Percentiles rank a stretch among this genome's conserved stretches.
Evolutionary conservation across 2,113 vertebrate genomes (phyloP).

Genomic region (Pygoscelis adeliae): DNA sequence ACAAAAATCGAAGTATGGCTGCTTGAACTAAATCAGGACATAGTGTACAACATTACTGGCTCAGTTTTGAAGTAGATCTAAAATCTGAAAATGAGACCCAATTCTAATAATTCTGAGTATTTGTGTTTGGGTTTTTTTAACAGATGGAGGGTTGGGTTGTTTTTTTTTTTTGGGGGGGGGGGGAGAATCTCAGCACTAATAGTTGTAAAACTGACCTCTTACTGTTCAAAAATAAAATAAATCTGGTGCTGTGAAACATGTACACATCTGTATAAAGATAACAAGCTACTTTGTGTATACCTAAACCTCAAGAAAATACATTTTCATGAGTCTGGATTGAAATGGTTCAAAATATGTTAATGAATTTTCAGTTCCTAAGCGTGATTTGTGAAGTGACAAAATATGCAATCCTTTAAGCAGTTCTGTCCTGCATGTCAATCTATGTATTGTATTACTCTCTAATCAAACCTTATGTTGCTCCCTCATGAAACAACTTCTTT

Average conservation of each 20-base stretch:
- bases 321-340: neutral
- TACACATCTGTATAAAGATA: neutral
- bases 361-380: neutral
- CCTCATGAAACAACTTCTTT: neutral
- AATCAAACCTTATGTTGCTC: neutral
- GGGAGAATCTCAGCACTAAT: neutral
- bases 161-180: fast-evolving
- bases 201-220: neutral
- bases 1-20: neutral
- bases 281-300: neutral
- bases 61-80: neutral
- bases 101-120: neutral
- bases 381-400: neutral
- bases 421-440: neutral
- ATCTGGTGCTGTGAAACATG: neutral
- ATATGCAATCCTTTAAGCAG: neutral
- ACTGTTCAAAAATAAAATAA: neutral
- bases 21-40: neutral
- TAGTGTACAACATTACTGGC: neutral
- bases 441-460: neutral
- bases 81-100: neutral
- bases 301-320: neutral
- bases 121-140: neutral
- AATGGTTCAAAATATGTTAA: neutral
- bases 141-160: neutral